Base-by-base conservation (phyloP, 2,797 vertebrate genomes). In the Mormyrops boulengeri region DNA sequence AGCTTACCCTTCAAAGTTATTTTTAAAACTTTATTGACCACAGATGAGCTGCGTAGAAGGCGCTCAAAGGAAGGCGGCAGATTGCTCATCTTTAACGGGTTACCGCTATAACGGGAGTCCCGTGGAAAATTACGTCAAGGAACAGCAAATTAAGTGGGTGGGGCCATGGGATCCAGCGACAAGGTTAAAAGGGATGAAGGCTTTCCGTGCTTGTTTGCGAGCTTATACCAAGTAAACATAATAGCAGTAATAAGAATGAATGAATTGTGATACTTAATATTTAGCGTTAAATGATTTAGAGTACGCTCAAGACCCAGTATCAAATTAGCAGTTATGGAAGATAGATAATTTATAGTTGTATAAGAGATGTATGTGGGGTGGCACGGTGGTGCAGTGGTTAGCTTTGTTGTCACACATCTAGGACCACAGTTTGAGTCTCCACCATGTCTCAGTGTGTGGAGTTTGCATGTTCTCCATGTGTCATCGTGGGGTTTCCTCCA, bases 1-100 rank as follows among this genome's bases (percentile, higher is more conserved):
- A 94, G 92, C 96, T 95, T 94, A 94, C 94, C 95, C 95, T 94
- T 95, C 93, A 89, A 93, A 96, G 94, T 95, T 96, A 94, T 96
- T 95, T 95, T 94, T 94, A 92, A 93, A 92, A 90, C 93, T 93
- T 95, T 94, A 96, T 96, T 96, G 94, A 94, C 93, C 93, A 95
- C 95, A 96, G 95, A 94, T 96, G 95, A 94, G 92, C 93, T 91
- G 93, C 93, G 93, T 93, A 93, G 90, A 91, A 91, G 91, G 88
- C 90, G 89, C 82, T 88, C 85, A 89, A 47, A 91, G 89, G 91
- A 34, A 88, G 91, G 90, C 82, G 55, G 88, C 62, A 92, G 92
- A 94, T 93, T 92, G 93, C 90, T 91, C 89, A 69, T 87, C 89
- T 90, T 90, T 92, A 91, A 90, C 92, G 91, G 90, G 91, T 94